Evolutionary conservation across 2,797 vertebrate species (phyloP).

Genomic region (Rhinoraja longicauda): DNA sequence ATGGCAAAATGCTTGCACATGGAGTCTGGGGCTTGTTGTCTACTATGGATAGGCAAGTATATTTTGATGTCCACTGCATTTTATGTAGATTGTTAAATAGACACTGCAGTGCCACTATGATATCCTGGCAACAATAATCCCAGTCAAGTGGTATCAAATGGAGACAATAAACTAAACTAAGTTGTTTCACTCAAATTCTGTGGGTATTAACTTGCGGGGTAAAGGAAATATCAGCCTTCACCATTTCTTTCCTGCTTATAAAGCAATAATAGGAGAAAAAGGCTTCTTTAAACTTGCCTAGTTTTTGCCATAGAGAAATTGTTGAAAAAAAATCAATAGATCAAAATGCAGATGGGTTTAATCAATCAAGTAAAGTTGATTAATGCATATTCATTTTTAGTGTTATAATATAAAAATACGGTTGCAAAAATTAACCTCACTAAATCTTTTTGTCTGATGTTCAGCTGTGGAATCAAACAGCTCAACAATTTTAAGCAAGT

Average conservation of each 20-base stretch:
- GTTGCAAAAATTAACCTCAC: not conserved
- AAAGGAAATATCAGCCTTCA: not conserved
- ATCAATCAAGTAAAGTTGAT: not conserved
- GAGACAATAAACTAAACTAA: not conserved
- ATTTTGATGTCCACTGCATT: too few relatives aligned
- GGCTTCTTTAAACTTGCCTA: not conserved
- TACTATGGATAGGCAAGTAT: too few relatives aligned
- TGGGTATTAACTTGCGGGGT: not conserved
- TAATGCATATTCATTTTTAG: not conserved
- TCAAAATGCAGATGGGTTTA: not conserved
- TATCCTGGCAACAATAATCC: too few relatives aligned
- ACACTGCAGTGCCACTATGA: too few relatives aligned
- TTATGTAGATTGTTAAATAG: too few relatives aligned
- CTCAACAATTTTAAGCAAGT: not conserved
- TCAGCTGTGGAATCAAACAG: not conserved
- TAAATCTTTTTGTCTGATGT: not conserved
- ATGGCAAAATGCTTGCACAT: too few relatives aligned
- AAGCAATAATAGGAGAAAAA: not conserved
- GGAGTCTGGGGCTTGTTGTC: too few relatives aligned
- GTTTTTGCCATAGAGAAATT: not conserved
- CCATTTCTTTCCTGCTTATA: not conserved
- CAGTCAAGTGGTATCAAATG: too few relatives aligned
- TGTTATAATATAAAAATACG: not conserved
- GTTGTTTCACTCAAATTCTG: not conserved
- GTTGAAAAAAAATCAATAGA: not conserved